Base-by-base conservation (phyloP, 2,888 invertebrate genomes). In the Eilema caniola region DNA sequence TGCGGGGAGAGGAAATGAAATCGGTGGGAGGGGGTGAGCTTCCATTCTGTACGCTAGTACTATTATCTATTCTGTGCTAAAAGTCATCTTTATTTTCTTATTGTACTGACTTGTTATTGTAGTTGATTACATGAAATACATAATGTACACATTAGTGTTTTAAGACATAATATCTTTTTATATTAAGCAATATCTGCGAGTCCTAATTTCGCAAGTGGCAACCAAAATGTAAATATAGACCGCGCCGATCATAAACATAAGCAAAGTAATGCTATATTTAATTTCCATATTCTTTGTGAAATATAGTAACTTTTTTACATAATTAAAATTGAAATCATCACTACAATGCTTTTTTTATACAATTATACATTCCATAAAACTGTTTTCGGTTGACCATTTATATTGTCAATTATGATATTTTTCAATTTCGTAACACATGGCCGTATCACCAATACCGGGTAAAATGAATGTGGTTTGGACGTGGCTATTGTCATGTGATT, bases 351-450 rank as follows among this genome's bases (percentile, higher is more conserved):
- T 70, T 62, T 63, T 70, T 47, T 37, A 47, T 47, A 20, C 47
- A 20, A 4, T 47, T 47, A 47, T 53, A 72, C 61, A 69, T 72
- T 64, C 33, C 67, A 67, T 74, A 68, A 73, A 72, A 73, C 63
- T 68, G 31, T 69, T 62, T 69, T 71, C 68, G n/a, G 57, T 62
- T 63, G 16, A 23, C 59, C 59, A 63, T 74, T 72, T 67, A 71
- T 67, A 80, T 77, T 71, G 70, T 37, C 75, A 77, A 72, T 80
- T 78, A 77, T 72, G 63, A 71, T 72, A 75, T 80, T 74, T 80
- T 80, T 72, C 67, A 80, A 67, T 78, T 70, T 65, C 73, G 70
- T 66, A 62, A 79, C 68, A 71, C 67, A 73, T 78, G 78, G 67
- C 60, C 64, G 24, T 66, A 66, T 66, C 68, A 64, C 72, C 70